These are phyloP conservation scores for Holothuria scabra DNA, from an alignment of 53 echinoderm and acorn worm genomes.

Conservation along the genomic window DNA sequence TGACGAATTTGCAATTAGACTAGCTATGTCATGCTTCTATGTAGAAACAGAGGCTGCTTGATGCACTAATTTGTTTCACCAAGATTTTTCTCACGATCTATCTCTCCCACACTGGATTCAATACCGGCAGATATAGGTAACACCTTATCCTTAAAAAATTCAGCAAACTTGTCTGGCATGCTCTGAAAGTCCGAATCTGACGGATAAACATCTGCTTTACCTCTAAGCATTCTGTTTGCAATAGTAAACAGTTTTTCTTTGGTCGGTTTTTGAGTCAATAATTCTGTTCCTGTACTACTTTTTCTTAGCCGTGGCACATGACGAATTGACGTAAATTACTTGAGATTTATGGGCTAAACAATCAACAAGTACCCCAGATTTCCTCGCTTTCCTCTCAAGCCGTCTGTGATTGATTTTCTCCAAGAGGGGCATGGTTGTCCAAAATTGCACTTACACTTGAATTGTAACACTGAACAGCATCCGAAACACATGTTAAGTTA, in stretches of 20 bases:
- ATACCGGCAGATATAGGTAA: background rate
- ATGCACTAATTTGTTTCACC: background rate
- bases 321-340: background rate
- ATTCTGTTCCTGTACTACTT: slow-evolving; percentile 6
- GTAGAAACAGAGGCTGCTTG: background rate
- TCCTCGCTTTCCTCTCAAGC: slow-evolving; percentile 23
- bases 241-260: background rate
- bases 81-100: no score
- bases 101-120: background rate
- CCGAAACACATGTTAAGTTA: slow-evolving; percentile 6
- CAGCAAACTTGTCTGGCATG: no score
- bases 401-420: slow-evolving; percentile 7
- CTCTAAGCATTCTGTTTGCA: no score
- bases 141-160: background rate
- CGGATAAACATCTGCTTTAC: no score
- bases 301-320: background rate
- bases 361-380: slow-evolving; percentile 10
- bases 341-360: background rate
- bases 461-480: background rate
- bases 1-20: no score
- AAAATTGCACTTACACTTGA: background rate
- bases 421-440: background rate
- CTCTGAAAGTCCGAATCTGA: no score
- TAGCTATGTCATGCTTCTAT: no score
- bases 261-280: background rate